Evolutionary conservation across 2,113 vertebrate species (phyloP), one percentile per base, ranked within the genome.

Genomic region (Pithys albifrons): DNA sequence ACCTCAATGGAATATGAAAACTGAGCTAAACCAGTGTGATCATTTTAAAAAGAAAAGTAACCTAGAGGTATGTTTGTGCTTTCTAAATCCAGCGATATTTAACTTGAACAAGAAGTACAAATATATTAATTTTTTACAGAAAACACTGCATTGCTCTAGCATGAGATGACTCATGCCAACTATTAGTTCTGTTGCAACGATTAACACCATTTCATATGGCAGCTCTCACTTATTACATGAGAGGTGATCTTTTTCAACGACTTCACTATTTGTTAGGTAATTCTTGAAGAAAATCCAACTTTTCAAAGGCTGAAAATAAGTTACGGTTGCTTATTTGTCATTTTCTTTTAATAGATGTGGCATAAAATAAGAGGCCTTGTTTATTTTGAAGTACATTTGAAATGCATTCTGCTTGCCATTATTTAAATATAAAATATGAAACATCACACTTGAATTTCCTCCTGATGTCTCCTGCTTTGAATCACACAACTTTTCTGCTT

Each of bases 1-100:
- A 74, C 54, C 89, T 74, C 93, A 81, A 25, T 14, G 37, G 48
- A 94, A 89, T 6, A 12, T 22, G 67, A 91, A 87, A 86, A 81
- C n/a, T 61, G 45, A 96, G 58, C 55, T 94, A 91, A 91, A 93
- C 6, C 61, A 69, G 72, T 14, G 3, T 7, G 48, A 86, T 55
- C 39, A 33, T 71, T 91, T 83, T 45, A 80, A 91, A 94, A 93
- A 43, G 25, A 91, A 85, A 94, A 61, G 37, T 35, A 88, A 81
- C 48, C 48, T 70, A 43, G 41, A 46, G 28, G 31, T 41, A 46
- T 4, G n/a, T 23, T 61, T 59, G 52, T 70, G 72, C 43, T 87
- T 96, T 71, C 59, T 70, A 76, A 70, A 81, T 37, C 57, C 52
- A 45, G 14, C 31, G 31, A 24, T 87, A 81, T 39, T 81, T 73